Evolutionary conservation across 1,140 invertebrate genomes (phyloP), one percentile per base, ranked within the genome.

Genomic region (Aradophagus sp.): DNA sequence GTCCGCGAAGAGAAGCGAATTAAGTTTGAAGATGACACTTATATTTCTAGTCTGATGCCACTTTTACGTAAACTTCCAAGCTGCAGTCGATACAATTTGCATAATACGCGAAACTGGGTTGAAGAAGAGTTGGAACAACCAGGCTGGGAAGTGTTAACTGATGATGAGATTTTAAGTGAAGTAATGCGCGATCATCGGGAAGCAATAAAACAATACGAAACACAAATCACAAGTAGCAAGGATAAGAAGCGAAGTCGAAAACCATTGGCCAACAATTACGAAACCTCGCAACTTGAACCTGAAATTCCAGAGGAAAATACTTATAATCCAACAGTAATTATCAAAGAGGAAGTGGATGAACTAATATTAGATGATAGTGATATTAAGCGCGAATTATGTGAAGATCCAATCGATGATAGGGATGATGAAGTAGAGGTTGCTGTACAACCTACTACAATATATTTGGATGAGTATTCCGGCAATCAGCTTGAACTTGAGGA

Each of bases 331-430:
- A 13, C 5, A 10, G 45, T 65, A 2, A 2, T 71, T 0, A 65
- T 71, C 4, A 71, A 71, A 15, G 68, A 71, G 27, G 68, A 71
- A 36, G 12, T 71, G 2, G 47, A 71, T 14, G 68, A 71, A 8
- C 1, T 59, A 1, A 10, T 39, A 12, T 16, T 52, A 2, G 45
- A 47, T 19, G 68, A 66, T 12, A 1, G 7, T 12, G 29, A 44
- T 2, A 50, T 72, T 12, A 66, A 72, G 16, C 7, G 5, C 16
- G 47, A 71, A 7, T 13, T 48, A 3, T 42, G 44, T 5, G 44
- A 50, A 10, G 45, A 70, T n/a, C n/a, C n/a, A n/a, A n/a, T n/a
- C n/a, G n/a, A n/a, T n/a, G n/a, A n/a, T n/a, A n/a, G n/a, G n/a
- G n/a, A n/a, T n/a, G n/a, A n/a, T n/a, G n/a, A n/a, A 3, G 59